Percentiles rank a stretch among this genome's conserved stretches.
phyloP scores from a whole-genome alignment of 2,113 vertebrate species.

The Heterotis niloticus region DNA sequence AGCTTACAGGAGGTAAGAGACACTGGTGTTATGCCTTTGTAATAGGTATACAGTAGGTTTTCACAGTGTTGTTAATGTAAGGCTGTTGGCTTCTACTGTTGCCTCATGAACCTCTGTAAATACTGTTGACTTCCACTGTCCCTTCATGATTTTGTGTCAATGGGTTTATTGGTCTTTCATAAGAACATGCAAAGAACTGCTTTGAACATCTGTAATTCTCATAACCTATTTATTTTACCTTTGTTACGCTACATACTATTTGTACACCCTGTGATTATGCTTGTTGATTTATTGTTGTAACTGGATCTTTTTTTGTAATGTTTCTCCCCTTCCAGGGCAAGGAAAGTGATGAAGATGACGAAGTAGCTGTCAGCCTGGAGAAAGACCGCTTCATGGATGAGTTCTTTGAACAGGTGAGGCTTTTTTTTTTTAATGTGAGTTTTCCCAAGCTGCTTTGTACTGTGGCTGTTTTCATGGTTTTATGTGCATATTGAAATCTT shows the following conservation, averaged over 20 bases:
- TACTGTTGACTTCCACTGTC: too few species aligned
- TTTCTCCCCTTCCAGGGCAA: slow-evolving; percentile 57
- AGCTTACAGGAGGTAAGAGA: too few species aligned
- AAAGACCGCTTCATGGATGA: slow-evolving; percentile 78
- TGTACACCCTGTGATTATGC: neutral
- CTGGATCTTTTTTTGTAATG: neutral
- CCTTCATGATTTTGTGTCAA: too few species aligned
- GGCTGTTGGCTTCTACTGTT: neutral
- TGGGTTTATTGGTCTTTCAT: too few species aligned
- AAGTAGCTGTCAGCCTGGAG: slow-evolving; percentile 73
- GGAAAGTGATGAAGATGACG: slow-evolving; percentile 75
- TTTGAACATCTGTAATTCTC: too few species aligned
- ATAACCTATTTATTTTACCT: too few species aligned
- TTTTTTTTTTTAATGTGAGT: neutral
- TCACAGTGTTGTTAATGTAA: neutral
- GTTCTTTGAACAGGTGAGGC: slow-evolving; percentile 74
- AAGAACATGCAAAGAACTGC: too few species aligned
- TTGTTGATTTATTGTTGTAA: neutral
- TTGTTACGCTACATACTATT: too few species aligned
- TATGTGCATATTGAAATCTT: neutral
- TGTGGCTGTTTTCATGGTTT: neutral
- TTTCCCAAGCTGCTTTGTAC: neutral
- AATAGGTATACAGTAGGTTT: neutral
- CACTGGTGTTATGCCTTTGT: neutral
- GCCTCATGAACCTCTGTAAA: neutral